These are phyloP conservation scores for Caloenas nicobarica DNA, from an alignment of 2,113 vertebrate species.

Conservation along the genomic window DNA sequence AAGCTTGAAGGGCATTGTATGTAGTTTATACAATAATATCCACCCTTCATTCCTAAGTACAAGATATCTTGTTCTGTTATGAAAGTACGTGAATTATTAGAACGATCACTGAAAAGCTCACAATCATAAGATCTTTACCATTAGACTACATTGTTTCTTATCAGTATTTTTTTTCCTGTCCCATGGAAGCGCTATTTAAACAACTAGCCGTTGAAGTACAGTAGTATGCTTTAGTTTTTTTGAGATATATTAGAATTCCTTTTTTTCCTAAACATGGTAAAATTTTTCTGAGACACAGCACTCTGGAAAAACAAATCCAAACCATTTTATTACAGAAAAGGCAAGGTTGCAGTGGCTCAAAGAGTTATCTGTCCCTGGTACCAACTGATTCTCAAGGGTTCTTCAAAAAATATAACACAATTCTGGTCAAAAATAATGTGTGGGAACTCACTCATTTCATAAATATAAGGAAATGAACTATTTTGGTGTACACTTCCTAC, in stretches of 20 bases:
- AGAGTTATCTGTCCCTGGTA: background rate
- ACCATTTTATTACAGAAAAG: conserved; percentile 4
- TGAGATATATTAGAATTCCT: background rate
- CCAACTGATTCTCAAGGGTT: background rate
- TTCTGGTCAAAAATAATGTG: background rate
- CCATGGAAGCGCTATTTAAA: conserved; percentile 9
- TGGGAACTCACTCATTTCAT: conserved; percentile 14
- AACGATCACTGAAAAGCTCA: conserved; percentile 15
- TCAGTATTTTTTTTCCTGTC: conserved; percentile 48
- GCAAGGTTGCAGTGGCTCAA: background rate
- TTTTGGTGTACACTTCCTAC: background rate
- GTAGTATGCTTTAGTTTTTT: background rate
- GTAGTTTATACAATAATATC: background rate
- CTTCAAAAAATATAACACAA: background rate
- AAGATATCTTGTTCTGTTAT: conserved; percentile 36
- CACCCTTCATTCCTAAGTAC: background rate
- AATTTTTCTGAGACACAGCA: background rate
- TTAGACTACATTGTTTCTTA: conserved; percentile 42
- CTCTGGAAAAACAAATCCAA: background rate
- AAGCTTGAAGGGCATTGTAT: background rate
- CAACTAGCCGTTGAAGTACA: background rate
- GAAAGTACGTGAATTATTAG: conserved; percentile 4
- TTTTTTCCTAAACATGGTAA: background rate
- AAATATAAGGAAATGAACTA: conserved; percentile 43
- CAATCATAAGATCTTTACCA: conserved; percentile 27